Percentiles rank a stretch among this genome's conserved stretches.
phyloP scores from a whole-genome alignment of 2,113 vertebrate species.

The Sturnus vulgaris region DNA sequence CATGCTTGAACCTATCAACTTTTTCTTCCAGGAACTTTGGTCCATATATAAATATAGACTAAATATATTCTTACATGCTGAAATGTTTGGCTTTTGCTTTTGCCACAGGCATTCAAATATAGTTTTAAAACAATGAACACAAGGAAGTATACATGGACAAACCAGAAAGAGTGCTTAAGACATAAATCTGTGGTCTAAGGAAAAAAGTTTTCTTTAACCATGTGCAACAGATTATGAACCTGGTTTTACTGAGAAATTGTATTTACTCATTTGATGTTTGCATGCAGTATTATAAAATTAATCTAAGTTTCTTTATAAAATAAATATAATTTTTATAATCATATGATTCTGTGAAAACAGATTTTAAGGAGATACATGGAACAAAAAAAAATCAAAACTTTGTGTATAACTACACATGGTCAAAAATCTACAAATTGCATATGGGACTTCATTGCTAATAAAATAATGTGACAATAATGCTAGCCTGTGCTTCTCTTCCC shows the following conservation, averaged over 20 bases:
- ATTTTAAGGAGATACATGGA: neutral
- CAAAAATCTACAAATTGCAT: constrained; percentile 23
- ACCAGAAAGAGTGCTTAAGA: neutral
- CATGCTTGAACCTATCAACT: neutral
- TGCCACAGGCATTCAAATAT: constrained; percentile 7
- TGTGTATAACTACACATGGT: neutral
- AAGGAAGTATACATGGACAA: neutral
- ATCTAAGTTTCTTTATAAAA: neutral
- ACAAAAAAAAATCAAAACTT: neutral
- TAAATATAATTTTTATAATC: neutral
- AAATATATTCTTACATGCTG: neutral
- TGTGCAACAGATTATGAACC: neutral
- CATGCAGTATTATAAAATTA: neutral
- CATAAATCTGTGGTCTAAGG: neutral
- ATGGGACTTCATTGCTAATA: neutral
- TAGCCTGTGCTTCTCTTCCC: neutral
- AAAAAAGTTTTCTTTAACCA: neutral
- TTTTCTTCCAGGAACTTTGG: constrained; percentile 22
- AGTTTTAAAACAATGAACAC: neutral
- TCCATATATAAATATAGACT: neutral
- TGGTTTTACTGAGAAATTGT: neutral
- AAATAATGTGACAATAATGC: neutral
- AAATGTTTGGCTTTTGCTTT: constrained; percentile 18
- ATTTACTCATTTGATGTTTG: neutral
- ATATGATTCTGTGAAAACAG: neutral